Conservation (phyloP, 1,140 invertebrate genomes). For the Lordiphosa mommai region DNA sequence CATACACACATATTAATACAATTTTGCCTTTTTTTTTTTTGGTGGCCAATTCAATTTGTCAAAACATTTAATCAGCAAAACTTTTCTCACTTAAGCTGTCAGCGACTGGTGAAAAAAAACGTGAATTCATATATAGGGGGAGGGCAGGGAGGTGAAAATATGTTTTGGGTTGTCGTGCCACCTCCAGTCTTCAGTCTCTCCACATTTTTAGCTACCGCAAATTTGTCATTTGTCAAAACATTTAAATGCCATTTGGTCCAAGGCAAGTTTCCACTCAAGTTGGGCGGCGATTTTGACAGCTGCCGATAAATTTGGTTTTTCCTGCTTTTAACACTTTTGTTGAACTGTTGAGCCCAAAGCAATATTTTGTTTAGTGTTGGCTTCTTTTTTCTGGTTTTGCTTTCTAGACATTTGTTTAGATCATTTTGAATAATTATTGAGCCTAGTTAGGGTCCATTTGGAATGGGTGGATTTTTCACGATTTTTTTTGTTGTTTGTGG, state of each 20-base stretch:
- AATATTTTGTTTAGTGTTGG: constrained; percentile 28
- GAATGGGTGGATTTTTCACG: constrained; percentile 1
- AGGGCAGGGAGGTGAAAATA: background rate
- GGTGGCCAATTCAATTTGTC: constrained; percentile 59
- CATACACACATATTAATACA: background rate
- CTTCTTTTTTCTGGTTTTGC: constrained; percentile 22
- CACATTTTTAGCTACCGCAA: constrained; percentile 64
- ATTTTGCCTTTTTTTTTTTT: constrained; percentile 9
- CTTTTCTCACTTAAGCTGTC: constrained; percentile 76
- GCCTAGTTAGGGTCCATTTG: background rate
- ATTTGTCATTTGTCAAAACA: constrained; percentile 78
- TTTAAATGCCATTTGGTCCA: constrained; percentile 69
- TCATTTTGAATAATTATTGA: constrained; percentile 47
- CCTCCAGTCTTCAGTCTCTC: constrained; percentile 14
- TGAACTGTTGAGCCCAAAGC: constrained; percentile 36
- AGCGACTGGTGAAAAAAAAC: constrained; percentile 43
- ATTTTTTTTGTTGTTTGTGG: constrained; percentile 2
- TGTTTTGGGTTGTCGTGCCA: constrained; percentile 25
- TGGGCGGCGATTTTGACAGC: constrained; percentile 60
- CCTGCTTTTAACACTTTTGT: constrained; percentile 63
- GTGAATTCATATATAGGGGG: constrained; percentile 28
- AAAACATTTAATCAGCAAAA: constrained; percentile 72
- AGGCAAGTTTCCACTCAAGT: constrained; percentile 31
- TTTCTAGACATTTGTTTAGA: constrained; percentile 37
- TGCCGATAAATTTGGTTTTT: constrained; percentile 67